Percentiles rank a stretch among this genome's conserved stretches.
Conservation (phyloP, 2,888 invertebrate genomes). For the Matsumyia berberina region DNA sequence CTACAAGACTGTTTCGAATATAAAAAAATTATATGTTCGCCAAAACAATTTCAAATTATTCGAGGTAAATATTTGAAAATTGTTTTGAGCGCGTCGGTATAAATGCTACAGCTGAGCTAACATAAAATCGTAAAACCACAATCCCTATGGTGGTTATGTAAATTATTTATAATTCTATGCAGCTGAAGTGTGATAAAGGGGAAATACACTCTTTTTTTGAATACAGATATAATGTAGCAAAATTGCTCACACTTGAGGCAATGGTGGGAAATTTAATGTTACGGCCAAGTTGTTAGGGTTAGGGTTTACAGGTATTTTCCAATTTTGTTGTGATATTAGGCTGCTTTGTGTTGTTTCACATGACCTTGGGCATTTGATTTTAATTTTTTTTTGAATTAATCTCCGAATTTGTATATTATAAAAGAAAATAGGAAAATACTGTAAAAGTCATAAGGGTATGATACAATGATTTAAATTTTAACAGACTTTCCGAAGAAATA, state of each 20-base stretch:
- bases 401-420: too few relatives aligned
- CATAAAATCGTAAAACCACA: constrained; percentile 37
- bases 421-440: too few relatives aligned
- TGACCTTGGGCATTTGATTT: not conserved
- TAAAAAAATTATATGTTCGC: too few relatives aligned
- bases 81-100: not conserved
- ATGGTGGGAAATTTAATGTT: not conserved
- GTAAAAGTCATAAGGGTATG: too few relatives aligned
- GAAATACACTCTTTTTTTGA: not conserved
- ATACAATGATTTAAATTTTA: too few relatives aligned
- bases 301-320: not conserved
- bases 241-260: too few relatives aligned
- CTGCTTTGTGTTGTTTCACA: not conserved
- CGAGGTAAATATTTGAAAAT: constrained; percentile 19
- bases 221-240: too few relatives aligned
- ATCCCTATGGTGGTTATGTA: constrained; percentile 29
- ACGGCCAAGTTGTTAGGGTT: constrained; percentile 22
- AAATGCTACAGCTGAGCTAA: constrained; percentile 43
- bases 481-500: too few relatives aligned
- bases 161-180: constrained; percentile 38
- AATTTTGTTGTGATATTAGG: constrained; percentile 3
- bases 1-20: too few relatives aligned
- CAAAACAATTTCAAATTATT: constrained; percentile 29
- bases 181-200: constrained; percentile 22
- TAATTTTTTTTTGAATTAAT: not conserved